Evolutionary conservation across 2,888 invertebrate species (phyloP), one percentile per base, ranked within the genome.

Genomic region (Coleophora deauratella): DNA sequence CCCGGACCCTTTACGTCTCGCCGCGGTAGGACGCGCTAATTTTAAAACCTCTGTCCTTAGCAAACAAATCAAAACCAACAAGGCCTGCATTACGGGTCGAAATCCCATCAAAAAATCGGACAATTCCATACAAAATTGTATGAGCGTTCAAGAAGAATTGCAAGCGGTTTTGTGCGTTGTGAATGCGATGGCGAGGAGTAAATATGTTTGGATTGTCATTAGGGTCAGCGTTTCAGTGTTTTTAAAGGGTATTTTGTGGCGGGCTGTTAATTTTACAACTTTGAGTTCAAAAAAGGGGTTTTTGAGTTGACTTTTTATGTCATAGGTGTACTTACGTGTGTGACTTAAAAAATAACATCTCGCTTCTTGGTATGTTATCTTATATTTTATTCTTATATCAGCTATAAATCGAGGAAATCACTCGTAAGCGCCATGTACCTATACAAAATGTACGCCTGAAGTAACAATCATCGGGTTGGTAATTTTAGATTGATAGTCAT

Each of bases 1-100:
- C 41, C 43, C 47, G 51, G 49, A 43, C 54, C 67, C 72, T 76
- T 76, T 70, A 63, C 53, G 52, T 51, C 49, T 48, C 50, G 50
- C 81, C 81, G 81, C 81, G 67, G 81, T 82, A 82, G 81, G 60
- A 78, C 65, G 59, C 62, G 81, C 81, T 82, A 82, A 81, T 78
- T 78, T 66, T 41, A 52, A 60, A 21, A 21, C 21, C 59, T 66
- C 57, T 47, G 66, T 81, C 81, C 81, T 81, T 64, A 46, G 54
- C 71, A 80, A 81, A 81, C 64, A 81, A 46, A 45, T 46, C 54
- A 59, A 62, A 72, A 68, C 60, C 66, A 79, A 79, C 75, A 79
- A 55, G 51, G 10, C 7, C 6, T 1, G 6, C 44, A 10, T n/a
- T 47, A 63, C 60, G 49, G 68, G 66, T 66, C 44, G 53, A n/a